Conservation (phyloP, 2,888 invertebrate genomes). For the Eupithecia inturbata region DNA sequence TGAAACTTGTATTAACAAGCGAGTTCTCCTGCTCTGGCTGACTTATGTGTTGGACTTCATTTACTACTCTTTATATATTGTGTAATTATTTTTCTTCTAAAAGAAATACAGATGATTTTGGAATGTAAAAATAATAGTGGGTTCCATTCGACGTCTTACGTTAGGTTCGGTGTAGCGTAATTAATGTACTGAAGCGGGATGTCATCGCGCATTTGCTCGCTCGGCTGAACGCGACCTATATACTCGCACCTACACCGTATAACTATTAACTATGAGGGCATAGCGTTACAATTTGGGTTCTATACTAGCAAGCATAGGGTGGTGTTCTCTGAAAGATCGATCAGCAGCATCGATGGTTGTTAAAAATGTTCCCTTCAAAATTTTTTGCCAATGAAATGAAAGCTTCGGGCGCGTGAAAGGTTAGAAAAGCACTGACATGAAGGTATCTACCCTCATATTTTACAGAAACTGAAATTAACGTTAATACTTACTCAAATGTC, state of each 20-base stretch:
- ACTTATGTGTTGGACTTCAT: too few species aligned
- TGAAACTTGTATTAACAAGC: too few species aligned
- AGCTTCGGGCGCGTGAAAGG: neutral
- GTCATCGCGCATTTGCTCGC: slow-evolving; percentile 71
- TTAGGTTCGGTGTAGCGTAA: slow-evolving; percentile 61
- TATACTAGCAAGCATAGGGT: too few species aligned
- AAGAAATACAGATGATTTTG: neutral
- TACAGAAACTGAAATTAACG: neutral
- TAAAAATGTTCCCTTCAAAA: neutral
- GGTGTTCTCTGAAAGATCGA: neutral
- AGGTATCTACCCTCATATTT: neutral
- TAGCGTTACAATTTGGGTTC: neutral
- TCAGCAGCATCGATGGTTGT: neutral
- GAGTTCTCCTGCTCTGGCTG: too few species aligned
- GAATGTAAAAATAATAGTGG: neutral
- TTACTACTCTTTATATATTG: neutral
- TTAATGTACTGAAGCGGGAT: slow-evolving; percentile 69
- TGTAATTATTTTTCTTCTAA: neutral
- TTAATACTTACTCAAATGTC: neutral
- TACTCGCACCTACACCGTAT: neutral
- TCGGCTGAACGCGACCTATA: slow-evolving; percentile 46
- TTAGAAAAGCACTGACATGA: neutral
- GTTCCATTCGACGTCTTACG: slow-evolving; percentile 7
- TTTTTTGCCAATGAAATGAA: neutral
- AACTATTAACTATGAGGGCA: neutral